phyloP scores from a whole-genome alignment of 2,888 invertebrate genomes.

The Alsophila aescularia region DNA sequence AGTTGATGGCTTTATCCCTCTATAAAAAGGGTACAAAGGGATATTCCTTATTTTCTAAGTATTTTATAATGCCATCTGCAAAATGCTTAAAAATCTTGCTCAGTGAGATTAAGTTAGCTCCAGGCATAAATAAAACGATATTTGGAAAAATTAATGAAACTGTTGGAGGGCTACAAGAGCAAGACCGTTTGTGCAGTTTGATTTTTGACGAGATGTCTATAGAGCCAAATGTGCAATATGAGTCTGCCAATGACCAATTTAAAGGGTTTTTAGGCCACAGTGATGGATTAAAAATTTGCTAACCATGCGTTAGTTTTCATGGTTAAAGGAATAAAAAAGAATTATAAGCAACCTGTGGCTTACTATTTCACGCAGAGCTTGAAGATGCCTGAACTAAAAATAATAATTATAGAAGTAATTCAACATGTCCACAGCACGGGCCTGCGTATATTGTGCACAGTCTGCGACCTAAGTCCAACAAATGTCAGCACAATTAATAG shows the following conservation, averaged over 20 bases:
- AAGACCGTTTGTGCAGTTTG: slow-evolving; percentile 27
- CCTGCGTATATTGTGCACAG: background rate
- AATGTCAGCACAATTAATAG: background rate
- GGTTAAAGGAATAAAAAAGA: slow-evolving; percentile 26
- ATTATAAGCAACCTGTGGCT: slow-evolving; percentile 35
- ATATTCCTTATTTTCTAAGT: slow-evolving; percentile 13
- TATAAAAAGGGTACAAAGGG: slow-evolving; percentile 25
- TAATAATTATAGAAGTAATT: background rate
- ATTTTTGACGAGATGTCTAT: slow-evolving; percentile 40
- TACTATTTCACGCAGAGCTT: slow-evolving; percentile 29
- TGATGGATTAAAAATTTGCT: slow-evolving; percentile 18
- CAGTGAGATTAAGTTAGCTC: slow-evolving; percentile 24
- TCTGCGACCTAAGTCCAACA: background rate
- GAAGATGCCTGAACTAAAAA: background rate
- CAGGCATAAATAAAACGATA: slow-evolving; percentile 31
- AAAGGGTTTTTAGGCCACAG: slow-evolving; percentile 19
- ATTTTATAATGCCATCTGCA: slow-evolving; percentile 17
- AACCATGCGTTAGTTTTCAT: slow-evolving; percentile 33
- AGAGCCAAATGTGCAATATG: slow-evolving; percentile 27
- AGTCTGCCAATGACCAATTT: slow-evolving; percentile 19
- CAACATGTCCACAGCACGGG: slow-evolving; percentile 2
- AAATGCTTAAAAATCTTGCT: slow-evolving; percentile 31
- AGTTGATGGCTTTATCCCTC: slow-evolving; percentile 17
- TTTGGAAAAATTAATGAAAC: slow-evolving; percentile 32
- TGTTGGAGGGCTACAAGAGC: slow-evolving; percentile 6